Evolutionary conservation across 2,113 vertebrate species (phyloP).

Genomic region (Halichoeres trimaculatus): DNA sequence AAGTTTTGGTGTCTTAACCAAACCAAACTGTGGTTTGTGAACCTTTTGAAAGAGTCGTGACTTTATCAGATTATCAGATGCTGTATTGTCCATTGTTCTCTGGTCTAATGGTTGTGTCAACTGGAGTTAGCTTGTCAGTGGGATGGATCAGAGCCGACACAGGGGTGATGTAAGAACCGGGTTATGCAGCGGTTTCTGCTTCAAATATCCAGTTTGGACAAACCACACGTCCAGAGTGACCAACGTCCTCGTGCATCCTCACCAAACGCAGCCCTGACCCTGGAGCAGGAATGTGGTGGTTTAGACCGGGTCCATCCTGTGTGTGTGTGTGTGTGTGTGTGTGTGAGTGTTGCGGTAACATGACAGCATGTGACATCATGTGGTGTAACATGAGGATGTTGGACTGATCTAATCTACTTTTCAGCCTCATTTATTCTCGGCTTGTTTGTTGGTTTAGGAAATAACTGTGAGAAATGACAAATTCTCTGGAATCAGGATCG

Average conservation of each 20-base stretch:
- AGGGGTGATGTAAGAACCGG: slow-evolving; percentile 52
- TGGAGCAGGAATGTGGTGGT: slow-evolving; percentile 59
- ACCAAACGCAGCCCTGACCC: slow-evolving; percentile 49
- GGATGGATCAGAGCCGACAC: slow-evolving; percentile 18
- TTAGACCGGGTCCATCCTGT: slow-evolving; percentile 36
- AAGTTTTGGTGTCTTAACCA: no score
- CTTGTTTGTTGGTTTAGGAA: no score
- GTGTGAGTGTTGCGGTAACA: slow-evolving; percentile 10
- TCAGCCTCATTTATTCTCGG: not conserved
- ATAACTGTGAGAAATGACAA: no score
- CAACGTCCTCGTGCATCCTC: slow-evolving; percentile 45
- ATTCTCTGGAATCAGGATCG: no score
- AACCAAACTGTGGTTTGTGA: no score
- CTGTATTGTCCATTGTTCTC: slow-evolving; percentile 1
- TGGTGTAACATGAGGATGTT: slow-evolving; percentile 28
- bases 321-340: slow-evolving; percentile 39
- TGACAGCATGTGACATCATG: slow-evolving; percentile 61
- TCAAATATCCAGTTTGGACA: slow-evolving; percentile 61
- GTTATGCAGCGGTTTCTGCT: slow-evolving; percentile 63
- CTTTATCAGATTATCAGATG: not conserved
- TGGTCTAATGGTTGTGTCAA: slow-evolving; percentile 1
- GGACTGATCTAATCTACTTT: slow-evolving; percentile 8
- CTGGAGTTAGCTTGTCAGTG: slow-evolving; percentile 25
- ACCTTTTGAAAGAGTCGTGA: no score
- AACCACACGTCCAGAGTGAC: slow-evolving; percentile 23